Evolutionary conservation across 2,888 invertebrate genomes (phyloP), one percentile per base, ranked within the genome.

Genomic region (Pristionchus mayeri): DNA sequence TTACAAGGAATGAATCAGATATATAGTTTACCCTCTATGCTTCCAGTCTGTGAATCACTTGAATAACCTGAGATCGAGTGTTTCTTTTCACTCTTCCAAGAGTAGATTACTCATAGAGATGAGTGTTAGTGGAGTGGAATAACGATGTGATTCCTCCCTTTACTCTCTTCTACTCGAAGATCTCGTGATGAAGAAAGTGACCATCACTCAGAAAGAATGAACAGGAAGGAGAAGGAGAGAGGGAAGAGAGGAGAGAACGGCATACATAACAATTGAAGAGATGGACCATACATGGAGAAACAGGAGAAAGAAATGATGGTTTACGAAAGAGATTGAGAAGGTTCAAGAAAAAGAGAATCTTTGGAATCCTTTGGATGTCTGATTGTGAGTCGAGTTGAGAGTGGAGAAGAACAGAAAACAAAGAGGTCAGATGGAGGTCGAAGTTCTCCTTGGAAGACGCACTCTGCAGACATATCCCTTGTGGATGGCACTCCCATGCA

Each of bases 261-360:
- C n/a, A n/a, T n/a, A n/a, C n/a, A n/a, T n/a, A n/a, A n/a, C n/a
- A n/a, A n/a, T n/a, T n/a, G n/a, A 63, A 34, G 63, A 30, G 24
- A 21, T 30, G 63, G 63, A 63, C 63, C 63, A 63, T 34, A 63
- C 63, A 63, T 34, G 63, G 34, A 34, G 63, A 63, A 63, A 63
- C 34, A 34, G 13, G 34, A 34, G 34, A 7, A 34, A 27, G 54
- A 57, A 57, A 9, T n/a, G 57, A n/a, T 4, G 57, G 57, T 21
- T 57, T n/a, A n/a, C n/a, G n/a, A n/a, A n/a, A n/a, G n/a, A n/a
- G n/a, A n/a, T n/a, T n/a, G n/a, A n/a, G n/a, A n/a, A n/a, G n/a
- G n/a, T n/a, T n/a, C n/a, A n/a, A n/a, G n/a, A n/a, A n/a, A n/a
- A n/a, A n/a, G n/a, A n/a, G n/a, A n/a, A n/a, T n/a, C n/a, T n/a